Evolutionary conservation across 2,113 vertebrate species (phyloP), one percentile per base, ranked within the genome.

Genomic region (Argyrosomus japonicus): DNA sequence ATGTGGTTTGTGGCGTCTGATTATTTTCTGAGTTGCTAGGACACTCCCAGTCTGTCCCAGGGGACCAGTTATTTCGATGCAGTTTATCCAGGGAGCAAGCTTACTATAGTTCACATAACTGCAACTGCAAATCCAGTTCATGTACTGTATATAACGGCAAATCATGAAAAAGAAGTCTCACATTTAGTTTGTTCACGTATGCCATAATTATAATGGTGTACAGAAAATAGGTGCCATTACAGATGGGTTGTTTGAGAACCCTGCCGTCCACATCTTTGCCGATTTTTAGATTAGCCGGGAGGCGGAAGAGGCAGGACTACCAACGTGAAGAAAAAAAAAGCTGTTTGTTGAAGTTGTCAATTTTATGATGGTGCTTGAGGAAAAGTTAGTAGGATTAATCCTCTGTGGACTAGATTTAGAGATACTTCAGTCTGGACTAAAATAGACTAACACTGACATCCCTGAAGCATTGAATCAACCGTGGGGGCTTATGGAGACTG

Each of bases 11-110:
- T 62, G 79, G 70, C 64, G 50, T 65, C 15, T 56, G 68, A n/a
- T 79, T 75, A 56, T 64, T 88, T 70, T 51, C 72, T 43, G 51
- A 63, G 84, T 78, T 83, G 75, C 84, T 27, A 53, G 45, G 68
- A 61, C 40, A 63, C 70, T 50, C 54, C 15, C 9, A 5, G 51
- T 58, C 32, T 43, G 19, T 83, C 77, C 27, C 77, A 19, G 1
- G 48, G 79, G 61, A 78, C 10, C 32, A 71, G 32, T 75, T 56
- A 63, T 63, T 43, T 57, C 10, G 4, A 58, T 10, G 21, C 32
- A 29, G 27, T 71, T 76, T 56, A n/a, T 81, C 48, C 45, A 65
- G 40, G 60, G 54, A 77, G 23, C 5, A 57, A 29, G 14, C 36
- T 19, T 17, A 23, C 43, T 78, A 40, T 79, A 65, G 68, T 58